Base-by-base conservation (phyloP, 2,888 invertebrate genomes). In the Mactromeris polynyma region DNA sequence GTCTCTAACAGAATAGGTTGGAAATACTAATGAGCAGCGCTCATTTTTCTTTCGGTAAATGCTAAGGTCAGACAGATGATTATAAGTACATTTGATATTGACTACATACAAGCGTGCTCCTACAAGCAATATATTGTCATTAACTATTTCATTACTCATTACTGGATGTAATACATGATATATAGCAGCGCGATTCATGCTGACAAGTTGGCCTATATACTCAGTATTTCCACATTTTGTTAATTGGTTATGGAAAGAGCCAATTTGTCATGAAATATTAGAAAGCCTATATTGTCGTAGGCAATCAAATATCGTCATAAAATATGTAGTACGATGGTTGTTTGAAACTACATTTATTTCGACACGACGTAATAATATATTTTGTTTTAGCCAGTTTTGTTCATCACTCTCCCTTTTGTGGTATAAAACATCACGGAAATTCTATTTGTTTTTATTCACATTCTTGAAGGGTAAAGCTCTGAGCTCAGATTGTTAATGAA, bases 221-320 rank as follows among this genome's bases (percentile, higher is more conserved):
- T 33, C 58, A n/a, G 19, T 36, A 14, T 14, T 11, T 73, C 19
- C 73, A 36, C 36, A 19, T 73, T 73, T 33, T 73, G 17, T 73
- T 73, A 73, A 73, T 73, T 73, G 73, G 31, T 33, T 73, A 73
- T 73, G 73, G 33, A 73, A 19, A 36, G 19, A 64, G 26, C 2
- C 73, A 73, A 73, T 73, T 73, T 73, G 73, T 73, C 14, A 73
- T 64, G 58, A 64, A 64, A 64, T 64, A 26, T 64, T n/a, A 64
- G 58, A 64, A 4, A n/a, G 7, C 58, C 26, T 64, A 64, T 64
- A 64, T 26, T 26, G 58, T 64, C 26, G 26, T 26, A 64, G 26
- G 26, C 58, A 64, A 64, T 58, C 58, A 58, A n/a, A n/a, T 26
- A 64, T n/a, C 26, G 26, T 26, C n/a, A n/a, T 21, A 64, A 64